phyloP scores from a whole-genome alignment of 2,797 vertebrate species.

The Threskiornis aethiopicus region DNA sequence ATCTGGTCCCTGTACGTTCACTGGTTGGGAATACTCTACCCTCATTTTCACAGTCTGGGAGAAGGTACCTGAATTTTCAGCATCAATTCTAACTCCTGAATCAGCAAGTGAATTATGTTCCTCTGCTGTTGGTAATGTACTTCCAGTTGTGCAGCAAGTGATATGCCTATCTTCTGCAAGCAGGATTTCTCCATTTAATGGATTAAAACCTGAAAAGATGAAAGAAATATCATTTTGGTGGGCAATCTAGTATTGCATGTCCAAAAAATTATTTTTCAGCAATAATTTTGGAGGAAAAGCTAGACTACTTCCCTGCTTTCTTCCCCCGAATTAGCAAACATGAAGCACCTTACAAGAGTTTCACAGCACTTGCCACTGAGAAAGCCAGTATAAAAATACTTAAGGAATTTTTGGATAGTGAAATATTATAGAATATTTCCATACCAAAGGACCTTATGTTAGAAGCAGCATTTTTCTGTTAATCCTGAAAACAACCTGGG shows the following conservation, averaged over 20 bases:
- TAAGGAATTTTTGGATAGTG: not conserved
- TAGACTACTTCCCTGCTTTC: not conserved
- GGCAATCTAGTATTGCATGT: not conserved
- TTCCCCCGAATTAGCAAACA: not conserved
- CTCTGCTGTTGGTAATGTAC: not conserved
- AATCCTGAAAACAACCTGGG: not conserved
- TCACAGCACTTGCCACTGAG: not conserved
- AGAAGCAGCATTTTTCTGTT: not conserved
- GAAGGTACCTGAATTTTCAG: not conserved
- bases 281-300: not conserved
- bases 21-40: not conserved
- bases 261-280: not conserved
- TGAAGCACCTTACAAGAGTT: not conserved
- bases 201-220: constrained; percentile 26
- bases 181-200: not conserved
- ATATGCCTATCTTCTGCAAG: not conserved
- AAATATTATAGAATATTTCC: not conserved
- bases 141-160: not conserved
- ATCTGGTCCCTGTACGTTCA: not conserved
- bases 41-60: not conserved
- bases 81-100: not conserved
- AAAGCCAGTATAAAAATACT: not conserved
- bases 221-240: not conserved
- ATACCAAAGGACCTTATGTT: not conserved
- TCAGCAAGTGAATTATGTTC: not conserved